Evolutionary conservation across 1,140 invertebrate genomes (phyloP), one percentile per base, ranked within the genome.

Genomic region (Euura saliciscinereae): DNA sequence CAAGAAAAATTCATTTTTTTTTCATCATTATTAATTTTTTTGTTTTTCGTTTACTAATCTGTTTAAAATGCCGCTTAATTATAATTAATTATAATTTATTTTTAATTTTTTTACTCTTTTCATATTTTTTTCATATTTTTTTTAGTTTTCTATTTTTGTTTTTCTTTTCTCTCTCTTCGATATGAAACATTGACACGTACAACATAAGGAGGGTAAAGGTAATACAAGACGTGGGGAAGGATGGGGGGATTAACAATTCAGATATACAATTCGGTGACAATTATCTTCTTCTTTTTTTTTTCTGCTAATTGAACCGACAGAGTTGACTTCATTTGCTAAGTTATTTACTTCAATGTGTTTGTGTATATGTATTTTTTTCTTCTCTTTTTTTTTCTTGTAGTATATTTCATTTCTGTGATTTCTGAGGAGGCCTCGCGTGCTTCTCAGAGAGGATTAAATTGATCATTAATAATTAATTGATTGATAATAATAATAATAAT

Each of bases 151-250:
- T 1, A 28, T 28, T 83, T 84, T 85, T 85, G 80, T 86, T 84
- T 85, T 86, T 83, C 83, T 82, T 81, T 80, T 82, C 81, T 80
- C 77, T 78, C 13, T 82, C 79, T 79, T 59, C 44, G 80, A 84
- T 86, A 86, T 86, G 83, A 87, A 86, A 88, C 85, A 87, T 84
- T 86, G 85, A 87, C 84, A 86, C 84, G 80, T 86, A 87, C 80
- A 88, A 87, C 86, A 84, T 83, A 87, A 28, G 28, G 81, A 28
- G 28, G 81, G 82, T 86, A 85, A 59, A 28, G 28, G 28, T 28
- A 28, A 84, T 86, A 86, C 84, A 86, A 85, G 84, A 85, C 82
- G 79, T 81, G 79, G 79, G 80, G 82, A 28, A 28, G 28, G 28
- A 1, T 28, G 28, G 28, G 28, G 28, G 28, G 28, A 28, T 28